A percentile compares a stretch with the other conserved stretches of the same genome.
These are phyloP conservation scores for Trichogramma dendrolimi DNA, from an alignment of 2,888 invertebrate species.

Conservation along the genomic window DNA sequence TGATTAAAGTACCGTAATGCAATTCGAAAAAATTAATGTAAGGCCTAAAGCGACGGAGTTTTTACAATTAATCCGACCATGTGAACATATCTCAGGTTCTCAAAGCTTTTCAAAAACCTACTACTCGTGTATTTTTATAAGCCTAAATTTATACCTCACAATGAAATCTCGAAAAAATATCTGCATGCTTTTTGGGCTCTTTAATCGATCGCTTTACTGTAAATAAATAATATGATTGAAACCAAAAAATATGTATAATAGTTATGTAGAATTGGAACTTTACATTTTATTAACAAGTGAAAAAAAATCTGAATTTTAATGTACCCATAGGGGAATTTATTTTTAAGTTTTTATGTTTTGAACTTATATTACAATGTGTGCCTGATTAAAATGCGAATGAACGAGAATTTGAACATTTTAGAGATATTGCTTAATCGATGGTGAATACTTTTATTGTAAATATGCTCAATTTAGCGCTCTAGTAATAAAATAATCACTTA, in stretches of 20 bases:
- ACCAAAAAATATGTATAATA: not conserved
- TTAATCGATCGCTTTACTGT: slow-evolving; percentile 26
- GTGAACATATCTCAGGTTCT: slow-evolving; percentile 25
- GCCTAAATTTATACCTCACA: slow-evolving; percentile 21
- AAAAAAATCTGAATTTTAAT: slow-evolving; percentile 37
- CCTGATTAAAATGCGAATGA: too few species aligned
- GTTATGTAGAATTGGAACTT: too few species aligned
- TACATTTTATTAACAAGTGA: slow-evolving; percentile 33
- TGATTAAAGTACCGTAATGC: too few species aligned
- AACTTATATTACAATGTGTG: not conserved
- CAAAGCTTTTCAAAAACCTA: slow-evolving; percentile 14
- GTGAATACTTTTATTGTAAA: not conserved
- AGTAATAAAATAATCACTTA: too few species aligned
- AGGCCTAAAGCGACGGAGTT: slow-evolving; percentile 23
- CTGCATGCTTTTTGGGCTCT: slow-evolving; percentile 32
- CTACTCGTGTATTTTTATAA: slow-evolving; percentile 23
- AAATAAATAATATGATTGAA: slow-evolving; percentile 36
- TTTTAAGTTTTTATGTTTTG: not conserved
- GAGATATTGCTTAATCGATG: not conserved
- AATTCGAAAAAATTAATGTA: slow-evolving; percentile 1
- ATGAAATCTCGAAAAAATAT: slow-evolving; percentile 20
- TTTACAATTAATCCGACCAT: slow-evolving; percentile 26
- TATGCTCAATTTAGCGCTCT: too few species aligned
- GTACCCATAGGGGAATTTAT: not conserved
- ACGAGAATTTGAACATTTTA: not conserved